Percentiles rank a stretch among this genome's conserved stretches.
These are phyloP conservation scores for Agonopterix heracliana DNA, from an alignment of 2,888 invertebrate species.

Conservation along the genomic window DNA sequence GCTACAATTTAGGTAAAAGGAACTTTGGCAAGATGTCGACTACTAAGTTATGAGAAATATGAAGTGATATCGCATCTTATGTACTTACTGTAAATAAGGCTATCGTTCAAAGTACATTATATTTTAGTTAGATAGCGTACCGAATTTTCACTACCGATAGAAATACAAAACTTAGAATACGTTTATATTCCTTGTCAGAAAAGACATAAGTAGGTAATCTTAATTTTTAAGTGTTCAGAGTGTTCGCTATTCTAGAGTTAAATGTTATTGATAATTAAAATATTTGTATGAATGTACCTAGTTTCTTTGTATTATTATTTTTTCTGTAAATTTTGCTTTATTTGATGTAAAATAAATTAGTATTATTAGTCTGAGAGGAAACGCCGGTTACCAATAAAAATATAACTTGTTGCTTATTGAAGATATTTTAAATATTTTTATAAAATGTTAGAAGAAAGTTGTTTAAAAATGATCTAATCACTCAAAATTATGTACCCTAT, in stretches of 20 bases:
- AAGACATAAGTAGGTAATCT: conserved; percentile 35
- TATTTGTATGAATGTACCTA: conserved; percentile 56
- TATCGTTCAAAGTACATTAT: conserved; percentile 38
- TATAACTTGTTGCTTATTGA: conserved; percentile 75
- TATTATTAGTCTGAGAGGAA: conserved; percentile 75
- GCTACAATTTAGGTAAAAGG: too few species aligned
- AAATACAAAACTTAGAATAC: conserved; percentile 38
- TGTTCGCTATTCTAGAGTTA: conserved; percentile 64
- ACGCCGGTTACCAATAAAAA: conserved; percentile 76
- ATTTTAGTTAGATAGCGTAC: conserved; percentile 48
- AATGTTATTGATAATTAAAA: conserved; percentile 32
- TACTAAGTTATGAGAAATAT: not conserved
- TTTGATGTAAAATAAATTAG: conserved; percentile 65
- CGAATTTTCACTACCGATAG: conserved; percentile 70
- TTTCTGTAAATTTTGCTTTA: conserved; percentile 68
- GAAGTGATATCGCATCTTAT: conserved; percentile 31
- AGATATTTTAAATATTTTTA: conserved; percentile 67
- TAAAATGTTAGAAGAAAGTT: conserved; percentile 64
- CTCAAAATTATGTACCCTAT: conserved; percentile 45
- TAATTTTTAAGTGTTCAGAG: conserved; percentile 54
- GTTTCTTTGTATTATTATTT: conserved; percentile 45
- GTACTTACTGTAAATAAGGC: conserved; percentile 65
- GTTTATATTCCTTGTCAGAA: conserved; percentile 51
- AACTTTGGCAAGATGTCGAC: too few species aligned
- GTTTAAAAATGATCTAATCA: conserved; percentile 51